Conservation (phyloP, 2,888 invertebrate genomes). For the Phaedon cochleariae region DNA sequence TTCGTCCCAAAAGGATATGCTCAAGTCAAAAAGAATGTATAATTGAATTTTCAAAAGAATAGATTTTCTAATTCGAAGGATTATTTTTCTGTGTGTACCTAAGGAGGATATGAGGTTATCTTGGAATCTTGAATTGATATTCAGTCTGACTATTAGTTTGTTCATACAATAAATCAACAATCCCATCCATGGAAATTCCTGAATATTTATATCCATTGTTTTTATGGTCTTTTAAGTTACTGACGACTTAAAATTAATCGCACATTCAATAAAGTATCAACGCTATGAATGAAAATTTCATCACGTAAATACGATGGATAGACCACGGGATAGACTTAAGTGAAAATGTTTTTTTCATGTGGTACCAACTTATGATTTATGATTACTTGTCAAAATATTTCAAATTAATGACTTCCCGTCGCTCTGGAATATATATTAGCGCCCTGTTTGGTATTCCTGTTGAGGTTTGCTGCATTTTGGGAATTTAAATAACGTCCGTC, state of each 20-base stretch:
- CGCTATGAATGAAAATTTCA: slow-evolving; percentile 23
- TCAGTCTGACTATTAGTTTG: no score
- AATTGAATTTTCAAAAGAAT: no score
- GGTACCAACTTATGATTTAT: slow-evolving; percentile 26
- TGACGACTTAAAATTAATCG: background rate
- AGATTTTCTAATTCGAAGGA: no score
- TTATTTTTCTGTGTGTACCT: no score
- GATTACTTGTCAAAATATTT: slow-evolving; percentile 24
- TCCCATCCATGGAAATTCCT: no score
- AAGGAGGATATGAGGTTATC: no score
- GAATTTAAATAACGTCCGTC: slow-evolving; percentile 30
- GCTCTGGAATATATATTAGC: slow-evolving; percentile 28
- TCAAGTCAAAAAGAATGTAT: no score
- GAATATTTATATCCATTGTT: no score
- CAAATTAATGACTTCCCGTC: slow-evolving; percentile 33
- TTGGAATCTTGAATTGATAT: no score
- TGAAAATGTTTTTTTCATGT: slow-evolving; percentile 33
- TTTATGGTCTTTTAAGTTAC: no score
- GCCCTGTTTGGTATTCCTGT: slow-evolving; percentile 23
- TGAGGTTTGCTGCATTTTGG: slow-evolving; percentile 27
- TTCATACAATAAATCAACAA: no score
- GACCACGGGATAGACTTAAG: slow-evolving; percentile 19
- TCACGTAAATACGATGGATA: slow-evolving; percentile 5
- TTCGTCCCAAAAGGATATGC: no score
- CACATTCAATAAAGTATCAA: slow-evolving; percentile 8